phyloP scores from a whole-genome alignment of 2,888 invertebrate species.

The Parnassius mnemosyne region DNA sequence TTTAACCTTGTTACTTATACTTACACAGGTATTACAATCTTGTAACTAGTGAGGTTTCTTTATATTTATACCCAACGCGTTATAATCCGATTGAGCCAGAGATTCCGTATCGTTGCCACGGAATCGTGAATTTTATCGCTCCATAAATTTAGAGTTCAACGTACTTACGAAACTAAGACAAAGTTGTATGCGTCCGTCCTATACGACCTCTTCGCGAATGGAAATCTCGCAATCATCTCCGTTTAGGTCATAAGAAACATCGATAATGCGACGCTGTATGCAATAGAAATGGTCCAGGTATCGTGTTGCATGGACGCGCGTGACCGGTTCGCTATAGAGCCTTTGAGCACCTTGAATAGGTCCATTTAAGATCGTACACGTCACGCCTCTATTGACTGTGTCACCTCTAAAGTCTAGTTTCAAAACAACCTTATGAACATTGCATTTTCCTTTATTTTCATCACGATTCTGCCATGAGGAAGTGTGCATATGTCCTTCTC shows the following conservation, averaged over 20 bases:
- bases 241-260: constrained; percentile 15
- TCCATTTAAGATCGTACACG: constrained; percentile 21
- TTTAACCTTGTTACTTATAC: too few species aligned
- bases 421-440: constrained; percentile 3
- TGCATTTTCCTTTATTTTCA: constrained; percentile 22
- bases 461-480: constrained; percentile 19
- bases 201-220: constrained; percentile 5
- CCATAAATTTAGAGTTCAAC: constrained; percentile 47
- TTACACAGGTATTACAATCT: neutral
- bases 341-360: constrained; percentile 15
- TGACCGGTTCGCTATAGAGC: constrained; percentile 16
- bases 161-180: constrained; percentile 37
- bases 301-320: constrained; percentile 18
- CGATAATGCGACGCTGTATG: constrained; percentile 13
- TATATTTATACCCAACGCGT: constrained; percentile 39
- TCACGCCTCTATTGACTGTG: constrained; percentile 5
- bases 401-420: constrained; percentile 9
- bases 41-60: constrained; percentile 41
- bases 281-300: constrained; percentile 22
- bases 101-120: constrained; percentile 34
- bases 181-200: constrained; percentile 11
- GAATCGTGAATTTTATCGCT: constrained; percentile 1
- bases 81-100: constrained; percentile 56
- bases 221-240: constrained; percentile 9
- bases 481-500: constrained; percentile 15